Base-by-base conservation (phyloP, 2,888 invertebrate species). In the Cheilosia vernalis region DNA sequence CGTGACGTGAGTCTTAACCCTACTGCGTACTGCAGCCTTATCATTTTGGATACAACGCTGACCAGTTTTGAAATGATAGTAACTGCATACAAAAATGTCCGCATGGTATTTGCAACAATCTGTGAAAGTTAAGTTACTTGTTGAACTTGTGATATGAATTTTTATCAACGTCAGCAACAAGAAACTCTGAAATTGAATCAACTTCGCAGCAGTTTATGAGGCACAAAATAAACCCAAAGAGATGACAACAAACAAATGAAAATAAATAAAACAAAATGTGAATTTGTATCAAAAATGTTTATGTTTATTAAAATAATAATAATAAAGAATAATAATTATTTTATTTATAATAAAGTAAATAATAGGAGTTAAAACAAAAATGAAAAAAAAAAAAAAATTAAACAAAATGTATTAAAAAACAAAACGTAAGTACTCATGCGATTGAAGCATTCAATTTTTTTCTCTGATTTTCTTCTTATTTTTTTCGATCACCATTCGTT, bases 231-330 rank as follows among this genome's bases (percentile, higher is more conserved):
- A 47, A 47, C 3, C 17, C 44, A 47, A n/a, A 47, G 2, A 17
- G 15, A n/a, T n/a, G 1, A 17, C 44, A 2, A 47, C 17, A 63
- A 42, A 56, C 9, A 63, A 42, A 72, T 10, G 2, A 63, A 76
- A 81, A 69, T 44, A 77, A 72, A 78, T 24, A 56, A 77, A 81
- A 70, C 40, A 44, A 51, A 51, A 27, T 15, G 24, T 21, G 17
- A 66, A 73, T 72, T 82, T 82, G 82, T 86, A 86, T 86, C 86
- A 86, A 86, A 86, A 86, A 63, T 61, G 17, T 85, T 86, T 73
- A 69, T 86, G 69, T 86, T 86, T 86, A 86, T 86, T 86, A 82
- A 86, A 86, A 86, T 86, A 77, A 86, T 82, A 82, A 82, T 85
- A 77, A 85, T 86, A 82, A 82, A 78, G 81, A 66, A 85, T 85